phyloP scores from a whole-genome alignment of 2,113 vertebrate genomes.

The Hypanus sabinus region DNA sequence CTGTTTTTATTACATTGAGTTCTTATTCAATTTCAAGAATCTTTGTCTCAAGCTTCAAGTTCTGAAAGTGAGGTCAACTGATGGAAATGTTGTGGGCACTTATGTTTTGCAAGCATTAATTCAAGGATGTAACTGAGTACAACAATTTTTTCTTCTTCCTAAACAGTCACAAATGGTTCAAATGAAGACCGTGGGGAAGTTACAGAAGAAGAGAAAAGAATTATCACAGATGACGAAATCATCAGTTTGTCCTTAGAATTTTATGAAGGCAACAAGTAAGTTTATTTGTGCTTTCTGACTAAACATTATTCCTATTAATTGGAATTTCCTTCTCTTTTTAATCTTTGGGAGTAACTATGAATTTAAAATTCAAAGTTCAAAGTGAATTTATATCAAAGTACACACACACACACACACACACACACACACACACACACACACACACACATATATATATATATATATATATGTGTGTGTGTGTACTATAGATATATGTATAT shows the following conservation, averaged over 20 bases:
- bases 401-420: no score
- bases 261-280: conserved; percentile 74
- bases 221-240: conserved; percentile 74
- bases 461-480: no score
- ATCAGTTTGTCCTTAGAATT: conserved; percentile 92
- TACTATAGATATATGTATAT: no score
- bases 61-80: not conserved
- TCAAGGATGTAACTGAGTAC: not conserved
- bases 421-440: no score
- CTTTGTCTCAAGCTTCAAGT: not conserved
- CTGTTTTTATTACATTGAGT: not conserved
- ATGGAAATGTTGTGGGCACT: not conserved
- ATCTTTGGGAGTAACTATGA: not conserved
- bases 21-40: not conserved
- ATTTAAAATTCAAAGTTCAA: not conserved
- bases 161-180: conserved; percentile 59
- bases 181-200: conserved; percentile 62
- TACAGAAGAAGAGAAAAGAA: conserved; percentile 67
- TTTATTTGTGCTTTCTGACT: not conserved
- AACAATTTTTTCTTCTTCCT: not conserved
- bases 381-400: no score
- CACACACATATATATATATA: no score
- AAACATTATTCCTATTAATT: not conserved
- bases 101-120: not conserved
- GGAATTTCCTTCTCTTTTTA: not conserved